Base-by-base conservation (phyloP, 1,140 invertebrate genomes). In the Temnothorax nylanderi region DNA sequence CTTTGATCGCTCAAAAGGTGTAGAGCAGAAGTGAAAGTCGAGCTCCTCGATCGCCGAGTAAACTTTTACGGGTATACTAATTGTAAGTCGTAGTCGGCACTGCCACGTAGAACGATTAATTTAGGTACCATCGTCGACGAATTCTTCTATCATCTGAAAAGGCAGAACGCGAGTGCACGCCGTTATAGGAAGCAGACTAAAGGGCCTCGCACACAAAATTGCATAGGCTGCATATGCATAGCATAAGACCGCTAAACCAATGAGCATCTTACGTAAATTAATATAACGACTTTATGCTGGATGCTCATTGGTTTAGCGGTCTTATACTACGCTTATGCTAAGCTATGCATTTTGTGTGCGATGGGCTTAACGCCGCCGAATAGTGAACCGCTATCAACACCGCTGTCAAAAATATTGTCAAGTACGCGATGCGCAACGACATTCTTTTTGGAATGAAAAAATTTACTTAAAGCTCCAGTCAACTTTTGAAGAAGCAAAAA, bases 111-210 rank as follows among this genome's bases (percentile, higher is more conserved):
- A 0, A 92, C 82, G 2, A 92, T 92, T n/a, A 92, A 41, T 21
- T 77, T 41, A 93, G 0, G 78, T 82, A 11, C 86, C 91, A 18
- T 93, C 89, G 0, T 86, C 11, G 3, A 90, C 6, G 2, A 91
- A 92, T 37, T 88, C 89, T 0, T 89, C 51, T 1, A 93, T 37
- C 18, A 88, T 76, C 0, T 34, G 47, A 18, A 94, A 93, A 0
- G 93, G 92, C 32, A 89, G 2, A 26, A 64, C 21, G 0, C 18
- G 71, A 3, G 32, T 37, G 11, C 41, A 44, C 13, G 75, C 62
- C 0, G 93, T 91, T 7, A 94, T 7, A 94, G 49, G 18, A 88
- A 93, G n/a, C 89, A 87, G 47, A 93, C 88, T 18, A n/a, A n/a
- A n/a, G n/a, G n/a, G n/a, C n/a, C n/a, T n/a, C n/a, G n/a, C n/a